Evolutionary conservation across 1,140 invertebrate genomes (phyloP).

Genomic region (Rhyzopertha dominica): DNA sequence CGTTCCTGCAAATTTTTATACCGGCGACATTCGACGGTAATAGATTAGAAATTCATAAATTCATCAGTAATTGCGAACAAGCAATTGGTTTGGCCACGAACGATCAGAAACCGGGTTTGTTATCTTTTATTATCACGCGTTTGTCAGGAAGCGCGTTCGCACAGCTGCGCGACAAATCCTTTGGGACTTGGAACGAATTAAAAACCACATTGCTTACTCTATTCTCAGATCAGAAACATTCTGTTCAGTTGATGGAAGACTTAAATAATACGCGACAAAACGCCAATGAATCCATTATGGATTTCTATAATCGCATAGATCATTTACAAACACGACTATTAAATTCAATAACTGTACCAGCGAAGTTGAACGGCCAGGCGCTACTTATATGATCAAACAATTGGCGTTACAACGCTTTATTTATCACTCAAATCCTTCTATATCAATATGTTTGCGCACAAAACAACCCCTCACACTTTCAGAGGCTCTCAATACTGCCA

Average conservation of each 20-base stretch:
- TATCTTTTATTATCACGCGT: conserved; percentile 8
- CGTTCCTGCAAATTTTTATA: too few relatives aligned
- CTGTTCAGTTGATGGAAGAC: conserved; percentile 12
- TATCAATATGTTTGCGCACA: too few relatives aligned
- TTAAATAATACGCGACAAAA: conserved; percentile 5
- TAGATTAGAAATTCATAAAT: conserved; percentile 4
- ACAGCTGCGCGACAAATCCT: conserved; percentile 1
- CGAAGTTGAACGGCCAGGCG: too few relatives aligned
- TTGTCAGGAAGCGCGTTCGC: conserved; percentile 9
- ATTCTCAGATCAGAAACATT: conserved; percentile 11
- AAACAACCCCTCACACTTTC: too few relatives aligned
- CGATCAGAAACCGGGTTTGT: neutral
- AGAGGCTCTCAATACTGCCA: too few relatives aligned
- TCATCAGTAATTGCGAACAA: conserved; percentile 12
- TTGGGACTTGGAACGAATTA: conserved; percentile 1
- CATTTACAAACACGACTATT: too few relatives aligned
- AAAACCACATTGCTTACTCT: neutral
- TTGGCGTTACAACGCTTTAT: too few relatives aligned
- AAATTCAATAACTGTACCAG: too few relatives aligned
- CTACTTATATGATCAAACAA: too few relatives aligned
- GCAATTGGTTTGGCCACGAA: conserved; percentile 7
- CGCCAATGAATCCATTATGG: conserved; percentile 2
- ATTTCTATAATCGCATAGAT: conserved; percentile 18
- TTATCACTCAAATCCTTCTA: too few relatives aligned
- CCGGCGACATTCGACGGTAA: conserved; percentile 9